Conservation (phyloP, 2,888 invertebrate genomes). For the Griposia aprilina region DNA sequence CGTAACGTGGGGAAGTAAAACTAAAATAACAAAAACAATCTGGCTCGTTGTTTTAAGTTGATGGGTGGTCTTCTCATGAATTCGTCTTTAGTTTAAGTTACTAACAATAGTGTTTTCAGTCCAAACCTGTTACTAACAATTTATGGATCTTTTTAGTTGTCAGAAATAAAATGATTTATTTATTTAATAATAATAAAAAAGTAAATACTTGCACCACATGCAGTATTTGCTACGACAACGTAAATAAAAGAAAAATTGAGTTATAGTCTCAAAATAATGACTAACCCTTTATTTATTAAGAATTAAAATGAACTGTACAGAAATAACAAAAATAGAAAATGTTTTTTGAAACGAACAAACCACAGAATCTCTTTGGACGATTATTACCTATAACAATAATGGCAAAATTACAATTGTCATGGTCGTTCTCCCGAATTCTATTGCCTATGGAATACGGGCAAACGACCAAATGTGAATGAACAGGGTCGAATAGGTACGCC, state of each 20-base stretch:
- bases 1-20: neutral
- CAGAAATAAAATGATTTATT: no score
- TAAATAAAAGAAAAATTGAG: neutral
- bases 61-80: no score
- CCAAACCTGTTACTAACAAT: no score
- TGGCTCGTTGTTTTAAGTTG: no score
- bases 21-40: neutral
- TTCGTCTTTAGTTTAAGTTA: no score
- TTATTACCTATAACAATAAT: neutral
- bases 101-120: no score
- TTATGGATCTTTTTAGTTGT: no score
- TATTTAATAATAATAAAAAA: neutral
- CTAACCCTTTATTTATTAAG: neutral
- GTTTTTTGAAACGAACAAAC: neutral
- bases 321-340: neutral
- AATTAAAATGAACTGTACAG: neutral
- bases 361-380: neutral
- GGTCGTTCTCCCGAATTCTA: neutral
- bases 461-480: neutral
- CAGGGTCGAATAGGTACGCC: neutral
- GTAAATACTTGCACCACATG: neutral
- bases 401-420: neutral
- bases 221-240: neutral
- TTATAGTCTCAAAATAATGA: neutral
- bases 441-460: neutral